phyloP scores from a whole-genome alignment of 2,113 vertebrate genomes.

The Syngnathus scovelli region DNA sequence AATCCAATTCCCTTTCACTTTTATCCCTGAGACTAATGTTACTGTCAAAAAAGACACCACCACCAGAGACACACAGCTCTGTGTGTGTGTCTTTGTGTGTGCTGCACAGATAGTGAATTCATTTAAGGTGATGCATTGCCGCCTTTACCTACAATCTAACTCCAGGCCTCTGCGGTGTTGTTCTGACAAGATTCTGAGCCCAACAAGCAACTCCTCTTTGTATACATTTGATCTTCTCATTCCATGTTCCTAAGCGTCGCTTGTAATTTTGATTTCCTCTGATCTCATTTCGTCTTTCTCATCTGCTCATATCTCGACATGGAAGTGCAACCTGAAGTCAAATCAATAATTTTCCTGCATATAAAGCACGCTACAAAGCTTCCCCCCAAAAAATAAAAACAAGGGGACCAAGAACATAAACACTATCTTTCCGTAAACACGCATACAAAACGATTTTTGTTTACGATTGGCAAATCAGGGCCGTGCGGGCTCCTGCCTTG shows the following conservation, averaged over 20 bases:
- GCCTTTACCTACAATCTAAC: constrained; percentile 69
- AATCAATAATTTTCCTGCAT: neutral
- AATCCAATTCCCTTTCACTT: constrained; percentile 72
- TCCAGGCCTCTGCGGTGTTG: constrained; percentile 56
- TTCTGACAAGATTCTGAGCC: constrained; percentile 53
- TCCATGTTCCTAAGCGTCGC: neutral
- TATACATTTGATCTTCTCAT: neutral
- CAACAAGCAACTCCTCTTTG: neutral
- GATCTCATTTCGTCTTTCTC: neutral
- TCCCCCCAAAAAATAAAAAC: neutral
- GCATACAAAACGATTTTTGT: constrained; percentile 14
- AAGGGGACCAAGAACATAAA: neutral
- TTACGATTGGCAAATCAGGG: constrained; percentile 32
- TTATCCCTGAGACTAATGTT: constrained; percentile 77
- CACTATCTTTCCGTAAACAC: neutral
- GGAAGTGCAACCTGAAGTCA: neutral
- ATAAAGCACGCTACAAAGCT: neutral
- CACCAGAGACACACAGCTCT: constrained; percentile 56
- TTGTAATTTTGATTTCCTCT: neutral
- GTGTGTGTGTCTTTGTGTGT: constrained; percentile 52
- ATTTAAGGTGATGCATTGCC: constrained; percentile 76
- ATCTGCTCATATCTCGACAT: neutral
- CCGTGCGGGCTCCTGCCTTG: constrained; percentile 7
- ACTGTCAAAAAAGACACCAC: constrained; percentile 70
- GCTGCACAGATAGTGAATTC: constrained; percentile 75